Percentiles rank a stretch among this genome's conserved stretches.
Conservation (phyloP, 1,140 invertebrate species). For the Drosophila nikananu region DNA sequence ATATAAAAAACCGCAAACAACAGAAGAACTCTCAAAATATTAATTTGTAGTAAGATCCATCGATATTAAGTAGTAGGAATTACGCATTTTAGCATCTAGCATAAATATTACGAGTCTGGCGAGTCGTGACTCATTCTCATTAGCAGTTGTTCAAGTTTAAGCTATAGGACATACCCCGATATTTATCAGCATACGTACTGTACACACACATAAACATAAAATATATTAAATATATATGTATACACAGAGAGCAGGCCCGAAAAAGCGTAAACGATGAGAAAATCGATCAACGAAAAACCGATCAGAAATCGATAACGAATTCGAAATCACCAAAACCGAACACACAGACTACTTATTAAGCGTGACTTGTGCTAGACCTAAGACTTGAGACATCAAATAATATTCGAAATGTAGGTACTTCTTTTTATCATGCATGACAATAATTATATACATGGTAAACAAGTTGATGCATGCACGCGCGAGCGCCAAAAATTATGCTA, state of each 20-base stretch:
- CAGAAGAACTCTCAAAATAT: conserved; percentile 66
- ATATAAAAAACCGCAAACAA: conserved; percentile 23
- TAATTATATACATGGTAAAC: conserved; percentile 68
- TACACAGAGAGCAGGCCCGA: conserved; percentile 45
- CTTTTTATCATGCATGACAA: conserved; percentile 82
- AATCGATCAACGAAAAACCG: conserved; percentile 29
- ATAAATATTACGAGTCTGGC: conserved; percentile 81
- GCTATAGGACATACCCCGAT: conserved; percentile 73
- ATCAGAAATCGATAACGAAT: conserved; percentile 33
- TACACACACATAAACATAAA: conserved; percentile 25
- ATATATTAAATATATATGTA: conserved; percentile 8
- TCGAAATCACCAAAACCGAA: conserved; percentile 50
- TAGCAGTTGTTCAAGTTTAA: conserved; percentile 83
- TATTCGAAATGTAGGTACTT: conserved; percentile 49
- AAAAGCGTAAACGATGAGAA: conserved; percentile 51
- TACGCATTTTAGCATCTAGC: conserved; percentile 82
- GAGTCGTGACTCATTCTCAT: conserved; percentile 81
- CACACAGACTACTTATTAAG: conserved; percentile 55
- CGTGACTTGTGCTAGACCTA: conserved; percentile 71
- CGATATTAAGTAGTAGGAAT: conserved; percentile 80
- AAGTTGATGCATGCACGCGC: conserved; percentile 44
- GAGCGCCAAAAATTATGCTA: conserved; percentile 80
- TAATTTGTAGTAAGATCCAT: conserved; percentile 75
- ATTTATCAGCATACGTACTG: conserved; percentile 53
- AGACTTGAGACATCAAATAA: conserved; percentile 41